A percentile compares a stretch with the other conserved stretches of the same genome.
Conservation (phyloP, 2,888 invertebrate species). For the Lepas anatifera region DNA sequence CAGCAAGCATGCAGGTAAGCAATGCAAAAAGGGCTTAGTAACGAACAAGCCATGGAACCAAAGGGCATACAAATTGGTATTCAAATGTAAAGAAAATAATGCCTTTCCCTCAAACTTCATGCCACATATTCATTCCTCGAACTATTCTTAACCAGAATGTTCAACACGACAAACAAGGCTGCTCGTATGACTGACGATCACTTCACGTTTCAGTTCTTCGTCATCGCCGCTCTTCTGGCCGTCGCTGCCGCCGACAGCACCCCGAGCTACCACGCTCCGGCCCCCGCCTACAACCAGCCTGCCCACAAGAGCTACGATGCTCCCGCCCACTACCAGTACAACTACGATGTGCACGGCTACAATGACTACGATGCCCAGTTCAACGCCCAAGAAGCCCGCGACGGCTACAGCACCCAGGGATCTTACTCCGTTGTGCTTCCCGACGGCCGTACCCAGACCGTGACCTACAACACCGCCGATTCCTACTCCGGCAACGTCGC, state of each 20-base stretch:
- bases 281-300: neutral
- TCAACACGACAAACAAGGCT: too few relatives aligned
- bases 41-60: too few relatives aligned
- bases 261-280: neutral
- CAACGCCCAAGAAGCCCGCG: conserved; percentile 16
- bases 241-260: neutral
- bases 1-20: neutral
- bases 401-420: conserved; percentile 20
- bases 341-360: conserved; percentile 19
- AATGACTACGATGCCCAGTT: conserved; percentile 18
- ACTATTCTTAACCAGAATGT: too few relatives aligned
- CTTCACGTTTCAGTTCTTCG: neutral
- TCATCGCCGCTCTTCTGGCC: neutral
- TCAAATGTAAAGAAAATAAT: too few relatives aligned
- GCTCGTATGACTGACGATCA: too few relatives aligned
- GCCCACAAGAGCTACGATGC: too few relatives aligned
- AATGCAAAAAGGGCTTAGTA: too few relatives aligned
- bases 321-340: conserved; percentile 15
- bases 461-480: conserved; percentile 20
- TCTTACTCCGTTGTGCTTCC: conserved; percentile 22
- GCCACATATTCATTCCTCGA: too few relatives aligned
- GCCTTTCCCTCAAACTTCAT: too few relatives aligned
- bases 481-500: conserved; percentile 19
- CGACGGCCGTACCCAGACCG: conserved; percentile 23
- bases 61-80: too few relatives aligned